Conservation (phyloP, 2,113 vertebrate species). For the Zosterops hypoxanthus region DNA sequence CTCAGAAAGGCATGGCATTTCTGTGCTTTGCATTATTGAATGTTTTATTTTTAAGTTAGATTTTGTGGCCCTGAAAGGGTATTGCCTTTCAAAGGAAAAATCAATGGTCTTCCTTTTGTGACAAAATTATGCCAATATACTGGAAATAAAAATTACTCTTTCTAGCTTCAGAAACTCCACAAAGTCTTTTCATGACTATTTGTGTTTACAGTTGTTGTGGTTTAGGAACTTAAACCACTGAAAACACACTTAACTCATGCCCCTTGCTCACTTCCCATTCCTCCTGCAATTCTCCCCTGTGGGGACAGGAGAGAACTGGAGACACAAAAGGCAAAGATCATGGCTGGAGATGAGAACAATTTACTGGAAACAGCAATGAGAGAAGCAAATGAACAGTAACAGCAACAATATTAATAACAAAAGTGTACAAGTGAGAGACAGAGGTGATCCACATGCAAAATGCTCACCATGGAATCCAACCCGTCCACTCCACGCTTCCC, state of each 20-base stretch:
- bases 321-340: neutral
- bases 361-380: neutral
- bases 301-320: neutral
- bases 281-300: neutral
- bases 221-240: neutral
- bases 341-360: neutral
- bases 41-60: neutral
- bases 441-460: neutral
- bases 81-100: neutral
- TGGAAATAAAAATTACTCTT: neutral
- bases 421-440: neutral
- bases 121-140: neutral
- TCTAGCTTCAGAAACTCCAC: neutral
- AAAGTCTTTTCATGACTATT: neutral
- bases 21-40: neutral
- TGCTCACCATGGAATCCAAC: fast-evolving
- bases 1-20: neutral
- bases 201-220: neutral
- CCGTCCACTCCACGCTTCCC: fast-evolving
- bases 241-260: fast-evolving
- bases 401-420: neutral
- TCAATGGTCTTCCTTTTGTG: neutral
- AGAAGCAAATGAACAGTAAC: neutral
- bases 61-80: neutral
- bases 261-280: neutral